Evolutionary conservation across 2,888 invertebrate genomes (phyloP).

Genomic region (Polymixis lichenea): DNA sequence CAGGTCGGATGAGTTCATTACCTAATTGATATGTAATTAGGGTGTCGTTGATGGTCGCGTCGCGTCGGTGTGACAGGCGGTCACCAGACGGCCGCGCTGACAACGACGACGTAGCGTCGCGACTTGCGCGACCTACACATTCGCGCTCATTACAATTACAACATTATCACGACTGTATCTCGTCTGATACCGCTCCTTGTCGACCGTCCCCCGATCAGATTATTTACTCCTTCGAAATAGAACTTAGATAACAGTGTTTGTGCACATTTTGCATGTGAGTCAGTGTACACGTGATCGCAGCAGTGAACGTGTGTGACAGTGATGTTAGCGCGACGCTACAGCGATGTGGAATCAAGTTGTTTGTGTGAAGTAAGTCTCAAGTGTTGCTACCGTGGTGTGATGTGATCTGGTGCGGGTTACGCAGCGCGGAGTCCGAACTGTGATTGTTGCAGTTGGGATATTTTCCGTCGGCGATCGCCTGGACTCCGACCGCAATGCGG

Average conservation of each 20-base stretch:
- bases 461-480: slow-evolving; percentile 45
- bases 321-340: slow-evolving; percentile 50
- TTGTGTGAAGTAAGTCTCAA: slow-evolving; percentile 79
- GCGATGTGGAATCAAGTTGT: slow-evolving; percentile 85
- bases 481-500: slow-evolving; percentile 66
- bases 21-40: slow-evolving; percentile 63
- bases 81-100: slow-evolving; percentile 24
- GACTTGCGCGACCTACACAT: slow-evolving; percentile 19
- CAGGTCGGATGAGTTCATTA: slow-evolving; percentile 55
- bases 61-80: slow-evolving; percentile 43
- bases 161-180: slow-evolving; percentile 63
- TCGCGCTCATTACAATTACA: slow-evolving; percentile 59
- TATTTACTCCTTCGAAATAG: slow-evolving; percentile 76
- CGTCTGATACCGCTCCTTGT: slow-evolving; percentile 71
- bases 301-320: slow-evolving; percentile 64
- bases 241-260: slow-evolving; percentile 76
- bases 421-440: slow-evolving; percentile 31
- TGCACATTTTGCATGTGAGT: slow-evolving; percentile 72
- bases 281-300: slow-evolving; percentile 68
- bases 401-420: slow-evolving; percentile 44
- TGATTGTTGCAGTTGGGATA: slow-evolving; percentile 34
- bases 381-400: slow-evolving; percentile 31
- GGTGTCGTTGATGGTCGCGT: slow-evolving; percentile 40
- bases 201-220: slow-evolving; percentile 68
- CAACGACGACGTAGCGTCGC: slow-evolving; percentile 7